Percentiles rank a stretch among this genome's conserved stretches.
These are phyloP conservation scores for Hypsopygia costalis DNA, from an alignment of 2,888 invertebrate genomes.

Conservation along the genomic window DNA sequence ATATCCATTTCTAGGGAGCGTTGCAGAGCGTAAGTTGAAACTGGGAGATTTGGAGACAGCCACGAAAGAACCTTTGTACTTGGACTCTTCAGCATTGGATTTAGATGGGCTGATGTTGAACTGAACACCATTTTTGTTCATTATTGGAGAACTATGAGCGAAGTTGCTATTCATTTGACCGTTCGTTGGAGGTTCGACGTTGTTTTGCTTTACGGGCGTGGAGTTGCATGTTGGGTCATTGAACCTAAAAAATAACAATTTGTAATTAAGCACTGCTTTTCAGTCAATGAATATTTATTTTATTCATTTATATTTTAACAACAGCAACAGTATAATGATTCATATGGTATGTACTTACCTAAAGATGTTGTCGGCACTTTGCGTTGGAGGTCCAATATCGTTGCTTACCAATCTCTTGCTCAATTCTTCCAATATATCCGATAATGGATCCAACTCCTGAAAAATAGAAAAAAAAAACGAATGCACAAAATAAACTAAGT, in stretches of 20 bases:
- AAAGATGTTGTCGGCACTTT: conserved; percentile 82
- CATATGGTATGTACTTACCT: conserved; percentile 46
- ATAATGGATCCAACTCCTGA: conserved; percentile 83
- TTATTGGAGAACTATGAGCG: conserved; percentile 74
- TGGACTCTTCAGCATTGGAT: conserved; percentile 66
- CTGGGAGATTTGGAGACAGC: conserved; percentile 69
- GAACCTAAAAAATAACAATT: conserved; percentile 59
- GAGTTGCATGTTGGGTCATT: conserved; percentile 82
- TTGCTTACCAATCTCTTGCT: conserved; percentile 81
- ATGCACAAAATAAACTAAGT: too few species aligned
- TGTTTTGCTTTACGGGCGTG: conserved; percentile 49
- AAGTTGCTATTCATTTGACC: conserved; percentile 57
- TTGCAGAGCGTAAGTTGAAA: conserved; percentile 82
- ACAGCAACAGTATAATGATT: too few species aligned
- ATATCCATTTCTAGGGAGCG: conserved; percentile 86
- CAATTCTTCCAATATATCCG: conserved; percentile 85
- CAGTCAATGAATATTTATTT: too few species aligned
- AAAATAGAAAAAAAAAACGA: conserved; percentile 20
- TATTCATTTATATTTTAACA: too few species aligned
- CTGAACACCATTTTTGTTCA: conserved; percentile 79
- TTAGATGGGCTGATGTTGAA: conserved; percentile 74
- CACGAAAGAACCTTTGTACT: conserved; percentile 60
- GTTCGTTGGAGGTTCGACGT: conserved; percentile 40
- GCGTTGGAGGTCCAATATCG: conserved; percentile 53
- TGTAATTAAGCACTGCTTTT: neutral